phyloP scores from a whole-genome alignment of 2,888 invertebrate species.

The Heteropelma amictum region DNA sequence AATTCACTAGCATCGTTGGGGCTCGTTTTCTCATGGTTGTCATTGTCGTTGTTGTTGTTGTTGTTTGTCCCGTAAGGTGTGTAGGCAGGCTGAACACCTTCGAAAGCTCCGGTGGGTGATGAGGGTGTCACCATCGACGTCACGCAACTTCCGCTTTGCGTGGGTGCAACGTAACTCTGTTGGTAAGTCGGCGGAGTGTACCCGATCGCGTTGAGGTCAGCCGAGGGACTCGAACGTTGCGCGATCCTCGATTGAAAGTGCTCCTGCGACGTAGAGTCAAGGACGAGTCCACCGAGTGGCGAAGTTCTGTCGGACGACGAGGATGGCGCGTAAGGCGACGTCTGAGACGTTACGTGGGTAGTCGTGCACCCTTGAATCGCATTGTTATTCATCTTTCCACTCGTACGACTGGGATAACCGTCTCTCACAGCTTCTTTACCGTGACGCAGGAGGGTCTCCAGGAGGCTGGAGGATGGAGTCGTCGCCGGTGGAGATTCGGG shows the following conservation, averaged over 20 bases:
- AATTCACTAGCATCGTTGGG: constrained; percentile 58
- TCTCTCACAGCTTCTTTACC: constrained; percentile 66
- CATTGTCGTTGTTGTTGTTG: constrained; percentile 60
- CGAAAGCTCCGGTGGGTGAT: constrained; percentile 55
- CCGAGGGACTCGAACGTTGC: constrained; percentile 40
- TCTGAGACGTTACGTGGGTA: constrained; percentile 59
- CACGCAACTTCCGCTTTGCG: constrained; percentile 48
- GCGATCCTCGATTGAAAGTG: constrained; percentile 39
- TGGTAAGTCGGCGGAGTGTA: constrained; percentile 47
- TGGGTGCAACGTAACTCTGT: constrained; percentile 49
- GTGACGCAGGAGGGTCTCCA: constrained; percentile 67
- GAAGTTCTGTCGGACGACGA: constrained; percentile 65
- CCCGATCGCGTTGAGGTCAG: constrained; percentile 43
- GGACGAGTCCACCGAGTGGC: constrained; percentile 57
- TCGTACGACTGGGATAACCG: constrained; percentile 49
- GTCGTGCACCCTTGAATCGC: constrained; percentile 39
- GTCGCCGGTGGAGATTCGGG: constrained; percentile 25
- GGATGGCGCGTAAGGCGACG: constrained; percentile 67
- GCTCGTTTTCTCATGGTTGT: constrained; percentile 59
- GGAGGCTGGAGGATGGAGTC: constrained; percentile 59
- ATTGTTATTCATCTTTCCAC: constrained; percentile 39
- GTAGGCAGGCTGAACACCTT: constrained; percentile 49
- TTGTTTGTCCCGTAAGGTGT: constrained; percentile 53
- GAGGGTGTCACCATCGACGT: constrained; percentile 49
- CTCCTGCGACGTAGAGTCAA: constrained; percentile 57